Percentiles rank a stretch among this genome's conserved stretches.
Conservation (phyloP, 2,888 invertebrate species). For the Taenaris catops region DNA sequence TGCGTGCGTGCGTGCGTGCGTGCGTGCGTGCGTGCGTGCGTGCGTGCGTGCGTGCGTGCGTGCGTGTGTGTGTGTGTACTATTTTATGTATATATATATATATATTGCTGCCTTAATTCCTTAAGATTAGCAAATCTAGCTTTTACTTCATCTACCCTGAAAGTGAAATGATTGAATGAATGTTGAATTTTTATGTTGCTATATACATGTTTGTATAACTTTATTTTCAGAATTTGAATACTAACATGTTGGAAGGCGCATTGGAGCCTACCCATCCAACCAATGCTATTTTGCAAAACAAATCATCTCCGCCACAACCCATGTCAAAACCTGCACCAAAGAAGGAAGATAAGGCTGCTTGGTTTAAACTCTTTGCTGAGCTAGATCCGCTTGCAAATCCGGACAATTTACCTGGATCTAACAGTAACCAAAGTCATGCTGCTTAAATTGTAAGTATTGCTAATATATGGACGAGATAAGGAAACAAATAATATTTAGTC, state of each 20-base stretch:
- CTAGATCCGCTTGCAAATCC: conserved; percentile 95
- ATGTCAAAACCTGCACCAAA: conserved; percentile 43
- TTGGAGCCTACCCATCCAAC: conserved; percentile 35
- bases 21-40: too few species aligned
- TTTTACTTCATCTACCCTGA: too few species aligned
- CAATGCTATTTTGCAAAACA: conserved; percentile 29
- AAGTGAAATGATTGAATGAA: too few species aligned
- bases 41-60: too few species aligned
- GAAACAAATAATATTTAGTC: not conserved
- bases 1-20: too few species aligned
- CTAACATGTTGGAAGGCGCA: conserved; percentile 40
- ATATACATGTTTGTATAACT: too few species aligned
- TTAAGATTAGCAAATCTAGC: too few species aligned
- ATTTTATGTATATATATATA: too few species aligned
- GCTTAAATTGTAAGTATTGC: conserved; percentile 41
- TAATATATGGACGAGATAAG: not conserved
- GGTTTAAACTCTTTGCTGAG: conserved; percentile 96
- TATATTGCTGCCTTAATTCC: too few species aligned
- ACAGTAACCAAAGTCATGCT: conserved; percentile 70
- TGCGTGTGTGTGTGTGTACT: too few species aligned
- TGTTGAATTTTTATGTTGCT: too few species aligned
- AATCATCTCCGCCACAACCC: conserved; percentile 6
- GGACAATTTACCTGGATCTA: conserved; percentile 74
- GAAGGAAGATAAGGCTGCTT: conserved; percentile 80
- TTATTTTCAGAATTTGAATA: conserved; percentile 46